Evolutionary conservation across 2,113 vertebrate genomes (phyloP).

Genomic region (Lepus timidus): DNA sequence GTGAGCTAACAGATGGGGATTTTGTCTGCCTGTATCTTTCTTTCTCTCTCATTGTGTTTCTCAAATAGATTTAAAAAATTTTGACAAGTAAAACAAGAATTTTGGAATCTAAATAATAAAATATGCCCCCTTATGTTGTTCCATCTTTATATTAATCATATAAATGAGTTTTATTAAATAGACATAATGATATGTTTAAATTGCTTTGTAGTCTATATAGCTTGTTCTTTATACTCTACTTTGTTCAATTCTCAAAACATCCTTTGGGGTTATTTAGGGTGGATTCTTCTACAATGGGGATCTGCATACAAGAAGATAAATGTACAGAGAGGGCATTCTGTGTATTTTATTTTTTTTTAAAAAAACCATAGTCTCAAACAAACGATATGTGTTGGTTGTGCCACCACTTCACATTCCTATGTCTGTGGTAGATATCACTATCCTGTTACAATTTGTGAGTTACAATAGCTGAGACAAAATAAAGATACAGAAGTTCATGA

Average conservation of each 20-base stretch:
- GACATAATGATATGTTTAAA: neutral
- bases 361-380: neutral
- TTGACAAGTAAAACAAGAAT: neutral
- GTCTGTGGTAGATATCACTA: neutral
- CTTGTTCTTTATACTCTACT: neutral
- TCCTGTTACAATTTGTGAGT: neutral
- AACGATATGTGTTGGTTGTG: neutral
- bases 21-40: too few relatives aligned
- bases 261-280: neutral
- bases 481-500: neutral
- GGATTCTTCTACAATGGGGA: neutral
- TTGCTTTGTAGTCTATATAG: neutral
- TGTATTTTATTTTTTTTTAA: neutral
- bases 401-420: neutral
- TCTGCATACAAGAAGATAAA: neutral
- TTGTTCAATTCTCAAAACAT: neutral
- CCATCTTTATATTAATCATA: neutral
- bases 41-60: too few relatives aligned
- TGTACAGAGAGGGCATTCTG: neutral
- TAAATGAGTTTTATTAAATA: neutral
- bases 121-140: neutral
- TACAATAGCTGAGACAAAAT: neutral
- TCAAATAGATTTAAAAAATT: neutral
- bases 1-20: too few relatives aligned
- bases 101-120: neutral